Percentiles rank a stretch among this genome's conserved stretches.
phyloP scores from a whole-genome alignment of 37 sponge, comb jelly and placozoan genomes.

The Hexactinellida sp. region DNA sequence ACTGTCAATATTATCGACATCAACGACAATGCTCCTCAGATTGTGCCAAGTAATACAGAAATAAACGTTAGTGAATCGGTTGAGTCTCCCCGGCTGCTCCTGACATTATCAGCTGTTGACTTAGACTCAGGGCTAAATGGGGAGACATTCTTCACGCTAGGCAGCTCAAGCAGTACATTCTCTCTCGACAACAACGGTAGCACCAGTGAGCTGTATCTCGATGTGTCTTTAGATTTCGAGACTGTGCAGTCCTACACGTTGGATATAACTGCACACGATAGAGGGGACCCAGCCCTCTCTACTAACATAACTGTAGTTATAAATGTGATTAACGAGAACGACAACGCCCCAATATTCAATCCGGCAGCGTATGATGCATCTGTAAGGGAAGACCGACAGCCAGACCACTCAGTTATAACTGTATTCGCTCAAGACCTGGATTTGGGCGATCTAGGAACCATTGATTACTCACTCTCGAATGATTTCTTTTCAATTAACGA shows the following conservation, averaged over 20 bases:
- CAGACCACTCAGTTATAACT: neutral
- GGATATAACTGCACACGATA: neutral
- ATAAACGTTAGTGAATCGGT: neutral
- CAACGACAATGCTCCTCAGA: neutral
- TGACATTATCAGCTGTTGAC: neutral
- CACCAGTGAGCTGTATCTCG: neutral
- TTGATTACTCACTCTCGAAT: neutral
- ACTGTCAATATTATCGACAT: neutral
- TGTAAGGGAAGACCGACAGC: neutral
- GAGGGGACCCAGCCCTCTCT: neutral
- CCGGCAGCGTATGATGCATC: neutral
- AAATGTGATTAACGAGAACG: slow-evolving; percentile 46
- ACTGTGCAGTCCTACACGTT: slow-evolving; percentile 16
- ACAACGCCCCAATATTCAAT: slow-evolving; percentile 38
- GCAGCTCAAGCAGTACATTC: neutral
- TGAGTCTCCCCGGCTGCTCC: neutral
- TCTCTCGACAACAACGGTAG: neutral
- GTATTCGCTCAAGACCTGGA: neutral
- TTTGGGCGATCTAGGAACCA: neutral
- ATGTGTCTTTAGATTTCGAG: slow-evolving; percentile 31
- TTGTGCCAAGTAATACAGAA: neutral
- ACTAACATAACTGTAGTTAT: neutral
- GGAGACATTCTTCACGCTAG: neutral
- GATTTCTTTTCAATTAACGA: neutral
- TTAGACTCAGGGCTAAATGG: slow-evolving; percentile 9